Base-by-base conservation (phyloP, 2,797 vertebrate species). In the Rhinatrema bivittatum region DNA sequence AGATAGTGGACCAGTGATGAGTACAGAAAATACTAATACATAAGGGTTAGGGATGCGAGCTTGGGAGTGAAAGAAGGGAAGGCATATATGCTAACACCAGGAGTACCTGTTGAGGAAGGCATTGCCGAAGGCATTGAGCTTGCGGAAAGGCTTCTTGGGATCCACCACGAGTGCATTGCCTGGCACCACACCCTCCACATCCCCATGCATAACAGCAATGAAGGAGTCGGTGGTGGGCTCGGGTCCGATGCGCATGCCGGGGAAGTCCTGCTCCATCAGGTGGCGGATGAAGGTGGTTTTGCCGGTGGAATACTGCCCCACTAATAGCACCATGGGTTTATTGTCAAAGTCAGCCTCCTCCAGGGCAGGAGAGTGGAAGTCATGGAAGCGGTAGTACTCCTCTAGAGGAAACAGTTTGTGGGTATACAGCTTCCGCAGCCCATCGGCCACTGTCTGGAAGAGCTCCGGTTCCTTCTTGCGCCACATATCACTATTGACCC, bases 21-120 rank as follows among this genome's bases (percentile, higher is more conserved):
- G n/a, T n/a, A n/a, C n/a, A n/a, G n/a, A n/a, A n/a, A n/a, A n/a
- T n/a, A n/a, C n/a, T n/a, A n/a, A n/a, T n/a, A n/a, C n/a, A n/a
- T n/a, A n/a, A n/a, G n/a, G n/a, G n/a, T n/a, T n/a, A n/a, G n/a
- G n/a, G n/a, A n/a, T n/a, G n/a, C n/a, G n/a, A n/a, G n/a, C n/a
- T n/a, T n/a, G n/a, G n/a, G n/a, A n/a, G n/a, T n/a, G n/a, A n/a
- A n/a, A n/a, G n/a, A n/a, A n/a, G n/a, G n/a, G n/a, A n/a, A n/a
- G n/a, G n/a, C n/a, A n/a, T n/a, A n/a, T n/a, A n/a, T n/a, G n/a
- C n/a, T n/a, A n/a, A n/a, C n/a, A n/a, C n/a, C n/a, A n/a, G n/a
- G n/a, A n/a, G n/a, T n/a, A n/a, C 91, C 92, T 91, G 84, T 95
- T 95, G 36, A 95, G 89, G 53, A 95, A 95, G 3, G 92, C 89